Evolutionary conservation across 1,140 invertebrate species (phyloP).

Genomic region (Procambarus clarkii): DNA sequence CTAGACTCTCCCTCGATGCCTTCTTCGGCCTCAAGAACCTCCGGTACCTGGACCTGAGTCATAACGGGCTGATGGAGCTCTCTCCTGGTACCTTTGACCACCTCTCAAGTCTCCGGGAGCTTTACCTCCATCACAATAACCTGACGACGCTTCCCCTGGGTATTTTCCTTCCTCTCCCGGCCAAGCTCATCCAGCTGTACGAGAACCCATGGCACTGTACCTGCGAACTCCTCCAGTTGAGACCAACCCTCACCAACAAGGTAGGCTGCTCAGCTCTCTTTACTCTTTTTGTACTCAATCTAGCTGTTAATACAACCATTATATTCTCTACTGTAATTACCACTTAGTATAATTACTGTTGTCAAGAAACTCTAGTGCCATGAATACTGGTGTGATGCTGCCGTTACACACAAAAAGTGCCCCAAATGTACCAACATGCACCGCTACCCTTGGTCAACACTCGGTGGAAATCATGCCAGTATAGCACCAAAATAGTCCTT

Average conservation of each 20-base stretch:
- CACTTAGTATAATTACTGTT: no score
- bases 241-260: constrained; percentile 62
- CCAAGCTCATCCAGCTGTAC: constrained; percentile 62
- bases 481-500: no score
- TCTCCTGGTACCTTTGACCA: constrained; percentile 66
- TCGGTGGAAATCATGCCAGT: no score
- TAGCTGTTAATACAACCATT: no score
- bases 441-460: no score
- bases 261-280: no score
- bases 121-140: constrained; percentile 60
- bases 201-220: constrained; percentile 68
- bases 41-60: constrained; percentile 54
- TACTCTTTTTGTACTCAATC: no score
- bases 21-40: constrained; percentile 61
- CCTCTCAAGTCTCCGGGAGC: constrained; percentile 51
- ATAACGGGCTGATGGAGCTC: constrained; percentile 47
- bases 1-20: constrained; percentile 52
- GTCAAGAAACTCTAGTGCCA: no score
- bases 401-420: no score
- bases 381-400: no score
- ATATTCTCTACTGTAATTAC: no score
- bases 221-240: constrained; percentile 55
- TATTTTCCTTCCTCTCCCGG: constrained; percentile 51
- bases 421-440: no score
- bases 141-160: constrained; percentile 60